phyloP scores from a whole-genome alignment of 2,797 vertebrate genomes.

The Schizothorax lantsangensis region DNA sequence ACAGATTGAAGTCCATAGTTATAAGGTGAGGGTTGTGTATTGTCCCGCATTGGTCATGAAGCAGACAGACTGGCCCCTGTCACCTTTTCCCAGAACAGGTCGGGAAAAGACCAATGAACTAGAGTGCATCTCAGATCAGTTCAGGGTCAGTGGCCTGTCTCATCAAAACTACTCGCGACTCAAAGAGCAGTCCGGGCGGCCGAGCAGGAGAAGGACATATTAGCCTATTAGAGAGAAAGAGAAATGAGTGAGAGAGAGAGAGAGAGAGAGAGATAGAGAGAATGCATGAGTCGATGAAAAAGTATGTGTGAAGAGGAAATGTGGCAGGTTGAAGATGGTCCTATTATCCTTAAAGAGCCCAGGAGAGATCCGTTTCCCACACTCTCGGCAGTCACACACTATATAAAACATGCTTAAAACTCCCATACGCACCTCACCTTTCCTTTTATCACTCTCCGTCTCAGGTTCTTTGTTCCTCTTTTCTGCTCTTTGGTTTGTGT shows the following conservation, averaged over 20 bases:
- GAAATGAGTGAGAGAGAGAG: not conserved
- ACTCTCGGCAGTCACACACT: conserved; percentile 24
- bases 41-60: conserved; percentile 37
- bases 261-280: not conserved
- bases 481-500: conserved; percentile 61
- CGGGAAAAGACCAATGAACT: conserved; percentile 46
- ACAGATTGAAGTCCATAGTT: conserved; percentile 44
- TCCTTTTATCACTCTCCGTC: conserved; percentile 49
- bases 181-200: not conserved
- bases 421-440: not conserved
- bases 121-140: conserved; percentile 47
- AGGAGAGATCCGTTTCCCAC: conserved; percentile 35
- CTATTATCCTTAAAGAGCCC: conserved; percentile 53
- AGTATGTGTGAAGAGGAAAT: conserved; percentile 44
- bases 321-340: conserved; percentile 54
- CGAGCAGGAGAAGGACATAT: conserved; percentile 29
- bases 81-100: conserved; percentile 16
- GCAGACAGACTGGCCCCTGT: conserved; percentile 5
- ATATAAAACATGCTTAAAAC: conserved; percentile 50
- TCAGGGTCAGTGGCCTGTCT: conserved; percentile 41
- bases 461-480: conserved; percentile 49
- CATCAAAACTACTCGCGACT: conserved; percentile 33
- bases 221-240: conserved; percentile 42
- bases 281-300: conserved; percentile 50
- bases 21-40: conserved; percentile 36